These are phyloP conservation scores for Eupithecia dodoneata DNA, from an alignment of 2,888 invertebrate species.

Conservation along the genomic window DNA sequence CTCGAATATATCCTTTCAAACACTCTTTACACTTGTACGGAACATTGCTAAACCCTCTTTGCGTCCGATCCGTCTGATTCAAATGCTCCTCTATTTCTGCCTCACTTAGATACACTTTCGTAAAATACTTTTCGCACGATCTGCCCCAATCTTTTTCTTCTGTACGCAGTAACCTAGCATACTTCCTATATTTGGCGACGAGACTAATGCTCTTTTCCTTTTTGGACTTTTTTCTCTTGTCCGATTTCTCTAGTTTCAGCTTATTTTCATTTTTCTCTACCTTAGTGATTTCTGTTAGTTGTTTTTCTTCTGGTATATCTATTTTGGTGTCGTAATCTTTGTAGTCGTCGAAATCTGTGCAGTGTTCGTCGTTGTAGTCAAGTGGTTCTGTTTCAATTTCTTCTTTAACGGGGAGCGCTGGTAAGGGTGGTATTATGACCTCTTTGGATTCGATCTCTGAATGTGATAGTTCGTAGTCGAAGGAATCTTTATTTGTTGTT, in stretches of 20 bases:
- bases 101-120: slow-evolving; percentile 19
- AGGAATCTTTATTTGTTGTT: slow-evolving; percentile 27
- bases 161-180: slow-evolving; percentile 21
- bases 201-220: slow-evolving; percentile 34
- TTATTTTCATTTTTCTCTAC: slow-evolving; percentile 16
- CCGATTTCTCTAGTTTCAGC: slow-evolving; percentile 4
- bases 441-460: slow-evolving; percentile 14
- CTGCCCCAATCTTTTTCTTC: slow-evolving; percentile 41
- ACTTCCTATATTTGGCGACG: slow-evolving; percentile 35
- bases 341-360: slow-evolving; percentile 17
- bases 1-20: slow-evolving; percentile 41
- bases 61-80: slow-evolving; percentile 24
- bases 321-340: slow-evolving; percentile 19
- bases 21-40: slow-evolving; percentile 35
- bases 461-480: slow-evolving; percentile 28
- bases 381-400: slow-evolving; percentile 13
- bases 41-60: slow-evolving; percentile 14
- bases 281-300: slow-evolving; percentile 11
- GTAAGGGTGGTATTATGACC: background rate
- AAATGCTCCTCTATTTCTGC: slow-evolving; percentile 26
- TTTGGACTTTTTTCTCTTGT: slow-evolving; percentile 22
- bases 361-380: background rate
- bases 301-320: slow-evolving; percentile 13
- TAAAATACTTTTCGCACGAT: slow-evolving; percentile 24
- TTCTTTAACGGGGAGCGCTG: slow-evolving; percentile 18